Evolutionary conservation across 2,888 invertebrate genomes (phyloP), one percentile per base, ranked within the genome.

Genomic region (Petrolisthes cinctipes): DNA sequence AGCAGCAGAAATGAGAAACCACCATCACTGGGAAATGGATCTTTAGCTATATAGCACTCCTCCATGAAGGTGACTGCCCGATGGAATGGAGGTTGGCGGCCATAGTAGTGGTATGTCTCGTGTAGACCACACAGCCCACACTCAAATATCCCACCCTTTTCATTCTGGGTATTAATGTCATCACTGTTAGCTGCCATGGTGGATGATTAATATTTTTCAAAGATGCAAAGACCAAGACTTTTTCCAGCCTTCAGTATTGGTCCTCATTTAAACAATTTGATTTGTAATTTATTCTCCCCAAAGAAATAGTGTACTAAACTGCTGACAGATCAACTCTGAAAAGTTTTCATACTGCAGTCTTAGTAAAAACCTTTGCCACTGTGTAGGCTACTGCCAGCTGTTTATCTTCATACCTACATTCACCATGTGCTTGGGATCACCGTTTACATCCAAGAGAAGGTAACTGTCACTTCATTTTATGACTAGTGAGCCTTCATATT

Each of bases 31-130:
- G 95, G 94, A 92, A 97, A 97, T 0, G 97, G 97, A 93, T 97
- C 97, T 92, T 96, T 96, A 95, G 96, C 96, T 0, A 97, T 93
- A 92, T 96, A 98, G 90, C 95, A 95, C 61, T 96, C 95, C 92
- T 97, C 96, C 91, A 94, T 93, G 86, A 97, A 94, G 66, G 93
- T 92, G 71, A 96, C 93, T 87, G 95, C 94, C 91, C 95, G 95
- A 3, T 95, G 94, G 92, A 96, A 97, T 4, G 96, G 95, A 53
- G 97, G 96, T 89, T 94, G 94, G 17, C 93, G 94, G 51, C 97
- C 97, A 92, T 95, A 96, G 92, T 96, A 97, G 91, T 97, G 95
- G 86, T 95, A 96, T 91, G 94, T 94, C 93, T 96, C 96, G 91
- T 93, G 92, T 92, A 97, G 93, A 56, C 93, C 93, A 92, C 97